Conservation (phyloP, 2,797 vertebrate species). For the Erithacus rubecula region DNA sequence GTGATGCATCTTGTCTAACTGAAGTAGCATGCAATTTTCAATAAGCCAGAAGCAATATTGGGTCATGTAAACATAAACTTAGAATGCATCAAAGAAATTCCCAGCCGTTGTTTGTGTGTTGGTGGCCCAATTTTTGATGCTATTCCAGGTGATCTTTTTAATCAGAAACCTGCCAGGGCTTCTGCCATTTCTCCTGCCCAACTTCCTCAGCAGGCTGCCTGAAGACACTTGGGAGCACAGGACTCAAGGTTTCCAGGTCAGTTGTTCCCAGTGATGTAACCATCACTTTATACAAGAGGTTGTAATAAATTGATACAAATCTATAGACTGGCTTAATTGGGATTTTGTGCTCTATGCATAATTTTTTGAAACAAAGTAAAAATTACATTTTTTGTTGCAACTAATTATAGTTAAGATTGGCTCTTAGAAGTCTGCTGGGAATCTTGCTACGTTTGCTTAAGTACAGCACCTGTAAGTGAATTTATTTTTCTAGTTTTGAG, state of each 20-base stretch:
- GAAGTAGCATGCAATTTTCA: neutral
- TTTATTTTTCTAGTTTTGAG: neutral
- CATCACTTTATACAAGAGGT: neutral
- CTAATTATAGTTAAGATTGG: neutral
- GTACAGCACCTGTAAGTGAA: neutral
- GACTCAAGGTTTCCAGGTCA: constrained; percentile 15
- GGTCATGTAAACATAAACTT: neutral
- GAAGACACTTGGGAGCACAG: neutral
- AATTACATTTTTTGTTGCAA: neutral
- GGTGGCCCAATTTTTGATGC: neutral
- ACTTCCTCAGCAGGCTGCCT: neutral
- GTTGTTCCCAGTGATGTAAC: neutral
- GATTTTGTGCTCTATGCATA: neutral
- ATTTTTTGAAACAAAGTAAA: neutral
- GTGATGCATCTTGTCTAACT: neutral
- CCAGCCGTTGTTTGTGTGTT: neutral
- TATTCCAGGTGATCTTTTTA: neutral
- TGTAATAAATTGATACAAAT: neutral
- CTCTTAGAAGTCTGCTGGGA: neutral
- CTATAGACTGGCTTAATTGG: neutral
- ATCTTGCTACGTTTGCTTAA: neutral
- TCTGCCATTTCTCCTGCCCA: neutral
- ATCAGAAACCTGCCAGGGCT: neutral
- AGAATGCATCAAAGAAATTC: neutral
- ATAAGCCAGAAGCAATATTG: neutral